Evolutionary conservation across 2,797 vertebrate genomes (phyloP), one percentile per base, ranked within the genome.

Genomic region (Synanceia verrucosa): DNA sequence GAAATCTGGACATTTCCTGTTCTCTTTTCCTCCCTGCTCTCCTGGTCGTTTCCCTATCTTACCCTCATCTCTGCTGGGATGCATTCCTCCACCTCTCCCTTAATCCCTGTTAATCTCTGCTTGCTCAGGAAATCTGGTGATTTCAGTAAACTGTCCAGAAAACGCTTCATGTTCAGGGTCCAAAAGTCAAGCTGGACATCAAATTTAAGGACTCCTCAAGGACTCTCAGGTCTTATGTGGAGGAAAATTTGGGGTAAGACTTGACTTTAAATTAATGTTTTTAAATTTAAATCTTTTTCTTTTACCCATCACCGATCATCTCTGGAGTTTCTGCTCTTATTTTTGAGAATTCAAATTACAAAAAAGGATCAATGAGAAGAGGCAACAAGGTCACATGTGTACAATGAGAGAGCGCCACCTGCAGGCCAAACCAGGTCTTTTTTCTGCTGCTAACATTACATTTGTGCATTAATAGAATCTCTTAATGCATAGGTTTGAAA

Each of bases 1-100:
- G 94, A 95, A 95, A 93, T 88, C 72, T 86, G 88, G 69, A 84
- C 89, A 91, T 89, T 94, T 95, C 94, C 94, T 95, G 92, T 84
- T 76, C 81, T 84, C 77, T 47, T 85, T 88, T 88, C 88, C 88
- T 88, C 86, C 79, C 60, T 68, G 68, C 71, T 82, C 84, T 86
- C 81, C 73, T 65, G 43, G 60, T 61, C 78, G 62, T 70, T 62
- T 72, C 75, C 57, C 28, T 76, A 31, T 81, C 65, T 79, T 18
- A 37, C 63, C 69, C 63, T 58, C 58, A 77, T 80, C 78, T 71
- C n/a, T 33, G 5, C 9, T 55, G 9, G 12, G n/a, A n/a, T 4
- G 19, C 56, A 23, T 14, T 39, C 28, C 43, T 47, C 39, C 14
- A 4, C n/a, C 65, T 56, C 52, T 21, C 2, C 26, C 33, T 16